Conservation (phyloP, 1,140 invertebrate genomes). For the Hydropsyche tenuis region DNA sequence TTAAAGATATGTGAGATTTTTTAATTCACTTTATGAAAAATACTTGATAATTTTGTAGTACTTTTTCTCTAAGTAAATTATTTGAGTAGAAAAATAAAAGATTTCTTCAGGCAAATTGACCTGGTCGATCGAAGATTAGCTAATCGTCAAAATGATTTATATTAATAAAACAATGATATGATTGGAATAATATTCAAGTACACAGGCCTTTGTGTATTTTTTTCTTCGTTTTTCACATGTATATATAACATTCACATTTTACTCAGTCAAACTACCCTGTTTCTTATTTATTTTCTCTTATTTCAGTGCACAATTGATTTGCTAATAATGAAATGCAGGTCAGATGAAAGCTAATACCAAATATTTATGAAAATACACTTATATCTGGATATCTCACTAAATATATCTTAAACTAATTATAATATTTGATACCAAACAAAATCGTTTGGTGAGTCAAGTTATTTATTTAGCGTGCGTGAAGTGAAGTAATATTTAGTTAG, state of each 20-base stretch:
- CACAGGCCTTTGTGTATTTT: slow-evolving; percentile 44
- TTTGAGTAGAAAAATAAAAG: slow-evolving; percentile 48
- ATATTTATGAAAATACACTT: slow-evolving; percentile 22
- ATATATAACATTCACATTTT: slow-evolving; percentile 39
- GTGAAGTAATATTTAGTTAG: slow-evolving; percentile 30
- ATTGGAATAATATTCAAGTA: slow-evolving; percentile 47
- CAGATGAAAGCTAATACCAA: slow-evolving; percentile 32
- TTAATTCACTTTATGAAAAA: slow-evolving; percentile 28
- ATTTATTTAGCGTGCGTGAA: slow-evolving; percentile 37
- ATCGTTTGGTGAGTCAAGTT: slow-evolving; percentile 10
- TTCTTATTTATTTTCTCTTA: slow-evolving; percentile 19
- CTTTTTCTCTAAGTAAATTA: slow-evolving; percentile 22
- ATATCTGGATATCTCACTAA: slow-evolving; percentile 28
- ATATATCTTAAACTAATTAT: slow-evolving; percentile 17
- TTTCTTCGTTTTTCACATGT: slow-evolving; percentile 29
- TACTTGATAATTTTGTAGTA: slow-evolving; percentile 21
- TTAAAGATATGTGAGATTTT: slow-evolving; percentile 33
- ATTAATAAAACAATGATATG: slow-evolving; percentile 41
- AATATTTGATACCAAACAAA: slow-evolving; percentile 17
- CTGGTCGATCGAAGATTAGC: slow-evolving; percentile 50
- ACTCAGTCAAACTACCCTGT: slow-evolving; percentile 45
- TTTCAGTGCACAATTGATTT: slow-evolving; percentile 18
- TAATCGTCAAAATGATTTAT: slow-evolving; percentile 45
- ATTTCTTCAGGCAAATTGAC: slow-evolving; percentile 46
- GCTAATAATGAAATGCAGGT: slow-evolving; percentile 23